These are phyloP conservation scores for Chiloscyllium punctatum DNA, from an alignment of 2,797 vertebrate genomes.

Conservation along the genomic window DNA sequence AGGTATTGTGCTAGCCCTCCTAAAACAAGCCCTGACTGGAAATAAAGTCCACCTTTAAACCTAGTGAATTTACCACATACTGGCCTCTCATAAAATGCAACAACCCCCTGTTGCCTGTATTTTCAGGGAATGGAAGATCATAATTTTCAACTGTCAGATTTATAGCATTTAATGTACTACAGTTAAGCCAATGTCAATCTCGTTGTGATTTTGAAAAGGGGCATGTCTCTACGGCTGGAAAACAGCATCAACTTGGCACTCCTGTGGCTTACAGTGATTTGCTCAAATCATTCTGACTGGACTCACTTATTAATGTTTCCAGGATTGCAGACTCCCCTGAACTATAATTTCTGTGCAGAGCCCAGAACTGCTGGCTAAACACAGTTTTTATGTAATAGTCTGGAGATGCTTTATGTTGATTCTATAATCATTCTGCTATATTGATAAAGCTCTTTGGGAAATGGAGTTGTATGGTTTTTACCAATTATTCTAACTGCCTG, in stretches of 20 bases:
- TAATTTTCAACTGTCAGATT: background rate
- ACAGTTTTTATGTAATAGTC: background rate
- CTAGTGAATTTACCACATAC: background rate
- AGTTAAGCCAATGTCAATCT: background rate
- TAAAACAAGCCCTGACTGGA: background rate
- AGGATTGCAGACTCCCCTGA: background rate
- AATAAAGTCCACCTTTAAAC: background rate
- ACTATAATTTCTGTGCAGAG: background rate
- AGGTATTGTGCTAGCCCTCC: background rate
- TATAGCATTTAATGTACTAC: background rate
- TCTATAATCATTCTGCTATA: background rate
- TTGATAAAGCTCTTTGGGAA: background rate
- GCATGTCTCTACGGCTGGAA: background rate
- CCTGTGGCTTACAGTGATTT: background rate
- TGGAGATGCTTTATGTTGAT: background rate
- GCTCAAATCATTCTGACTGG: background rate
- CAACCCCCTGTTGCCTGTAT: background rate
- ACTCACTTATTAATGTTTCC: background rate
- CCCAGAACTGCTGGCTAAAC: background rate
- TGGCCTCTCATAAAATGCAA: background rate
- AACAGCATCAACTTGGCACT: background rate
- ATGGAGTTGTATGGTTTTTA: background rate
- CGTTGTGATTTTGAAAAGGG: background rate
- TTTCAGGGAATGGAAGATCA: background rate
- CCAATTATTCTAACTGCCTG: constrained; percentile 5